Evolutionary conservation across 2,888 invertebrate species (phyloP).

Genomic region (Leptodirus hochenwartii): DNA sequence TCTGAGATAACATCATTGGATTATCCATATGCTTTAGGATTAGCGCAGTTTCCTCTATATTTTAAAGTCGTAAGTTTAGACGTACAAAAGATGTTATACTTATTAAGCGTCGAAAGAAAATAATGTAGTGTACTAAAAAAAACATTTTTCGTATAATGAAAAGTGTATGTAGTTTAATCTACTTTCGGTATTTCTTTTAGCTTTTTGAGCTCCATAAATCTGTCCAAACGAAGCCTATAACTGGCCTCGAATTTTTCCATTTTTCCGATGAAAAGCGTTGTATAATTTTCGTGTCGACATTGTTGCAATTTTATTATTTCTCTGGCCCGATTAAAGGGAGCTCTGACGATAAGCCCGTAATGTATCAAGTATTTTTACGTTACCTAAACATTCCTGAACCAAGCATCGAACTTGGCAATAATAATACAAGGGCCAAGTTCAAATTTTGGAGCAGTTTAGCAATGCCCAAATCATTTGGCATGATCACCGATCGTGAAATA

Average conservation of each 20-base stretch:
- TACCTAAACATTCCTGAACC: conserved; percentile 55
- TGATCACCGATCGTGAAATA: conserved; percentile 74
- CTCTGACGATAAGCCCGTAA: conserved; percentile 59
- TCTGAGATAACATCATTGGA: conserved; percentile 71
- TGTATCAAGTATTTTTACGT: conserved; percentile 61
- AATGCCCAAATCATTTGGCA: conserved; percentile 64
- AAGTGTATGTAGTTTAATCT: conserved; percentile 8
- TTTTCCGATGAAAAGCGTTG: conserved; percentile 50
- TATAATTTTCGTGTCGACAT: conserved; percentile 69
- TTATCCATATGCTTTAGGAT: conserved; percentile 55
- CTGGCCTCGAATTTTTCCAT: conserved; percentile 71
- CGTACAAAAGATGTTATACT: too few relatives aligned
- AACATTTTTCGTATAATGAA: conserved; percentile 8
- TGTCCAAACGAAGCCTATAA: conserved; percentile 65
- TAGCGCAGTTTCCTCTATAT: conserved; percentile 55
- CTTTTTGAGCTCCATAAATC: conserved; percentile 36
- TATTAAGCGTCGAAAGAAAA: conserved; percentile 5
- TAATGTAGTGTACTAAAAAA: conserved; percentile 1
- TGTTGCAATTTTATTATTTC: conserved; percentile 74
- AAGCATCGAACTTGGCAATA: conserved; percentile 48
- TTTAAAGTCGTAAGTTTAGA: too few relatives aligned
- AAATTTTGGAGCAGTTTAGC: conserved; percentile 53
- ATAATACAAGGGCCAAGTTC: conserved; percentile 51
- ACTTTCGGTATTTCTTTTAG: not conserved
- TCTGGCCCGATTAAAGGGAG: conserved; percentile 53